Base-by-base conservation (phyloP, 2,888 invertebrate species). In the Arrhopalites spinosus region DNA sequence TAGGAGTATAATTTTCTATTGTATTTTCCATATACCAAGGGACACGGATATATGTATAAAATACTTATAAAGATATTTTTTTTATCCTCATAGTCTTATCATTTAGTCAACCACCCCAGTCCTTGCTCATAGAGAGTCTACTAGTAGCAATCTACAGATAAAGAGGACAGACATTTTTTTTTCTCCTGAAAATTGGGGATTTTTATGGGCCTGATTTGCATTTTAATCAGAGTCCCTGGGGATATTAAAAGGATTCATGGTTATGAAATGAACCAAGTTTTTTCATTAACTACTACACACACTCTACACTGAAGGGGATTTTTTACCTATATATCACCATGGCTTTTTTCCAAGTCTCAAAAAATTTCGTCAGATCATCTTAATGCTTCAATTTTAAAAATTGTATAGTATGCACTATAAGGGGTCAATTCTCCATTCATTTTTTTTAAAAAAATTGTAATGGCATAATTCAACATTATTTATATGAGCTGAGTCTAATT, bases 231-330 rank as follows among this genome's bases (percentile, higher is more conserved):
- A 75, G 70, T 50, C 75, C 69, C 69, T 70, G 64, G 70, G 70
- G 75, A 70, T 68, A 68, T 74, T 68, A 74, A 75, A 61, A 64
- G 70, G 64, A 75, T 75, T 69, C 70, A 75, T 75, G 75, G 75
- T 64, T 75, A 70, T 75, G 75, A 75, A 75, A 75, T 75, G 75
- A 75, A 75, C 67, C 75, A 75, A 75, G 61, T 75, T 75, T 75
- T 75, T 75, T 75, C 75, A 75, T 75, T 75, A 75, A 75, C 75
- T 70, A 29, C n/a, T 23, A 66, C 11, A 29, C 36, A 36, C 11
- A 11, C 3, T 3, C 3, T 3, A 36, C 5, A 36, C 5, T 7
- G 36, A 36, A 36, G 36, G 36, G 36, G 36, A 36, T 36, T n/a
- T n/a, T n/a, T 11, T 45, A 56, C 53, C 23, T 56, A 8, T n/a